These are phyloP conservation scores for Odontocolon sp. DNA, from an alignment of 2,888 invertebrate genomes.

Conservation along the genomic window DNA sequence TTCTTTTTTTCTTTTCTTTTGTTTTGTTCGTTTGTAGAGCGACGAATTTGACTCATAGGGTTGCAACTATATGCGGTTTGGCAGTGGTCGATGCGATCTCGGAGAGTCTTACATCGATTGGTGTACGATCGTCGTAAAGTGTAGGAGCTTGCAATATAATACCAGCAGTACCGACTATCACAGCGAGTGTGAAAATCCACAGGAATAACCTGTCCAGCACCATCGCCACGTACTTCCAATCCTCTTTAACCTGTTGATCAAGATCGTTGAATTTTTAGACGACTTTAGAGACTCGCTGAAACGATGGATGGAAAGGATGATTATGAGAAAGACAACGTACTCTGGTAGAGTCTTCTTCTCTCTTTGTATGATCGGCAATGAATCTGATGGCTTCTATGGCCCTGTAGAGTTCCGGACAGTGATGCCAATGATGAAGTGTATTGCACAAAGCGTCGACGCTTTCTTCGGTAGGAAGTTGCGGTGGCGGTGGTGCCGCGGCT, in stretches of 20 bases:
- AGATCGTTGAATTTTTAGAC: no score
- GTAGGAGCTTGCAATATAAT: constrained; percentile 98
- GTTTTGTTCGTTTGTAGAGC: constrained; percentile 18
- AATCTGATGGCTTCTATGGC: constrained; percentile 96
- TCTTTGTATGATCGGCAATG: constrained; percentile 95
- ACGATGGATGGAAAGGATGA: not conserved
- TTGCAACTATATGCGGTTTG: constrained; percentile 87
- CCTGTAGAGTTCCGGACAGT: constrained; percentile 95
- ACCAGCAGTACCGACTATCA: constrained; percentile 95
- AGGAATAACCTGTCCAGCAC: constrained; percentile 97
- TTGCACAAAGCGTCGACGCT: constrained; percentile 84
- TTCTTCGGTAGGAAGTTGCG: constrained; percentile 79
- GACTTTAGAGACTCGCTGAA: no score
- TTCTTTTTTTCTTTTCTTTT: not conserved
- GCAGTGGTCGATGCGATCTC: constrained; percentile 95
- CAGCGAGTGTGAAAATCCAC: constrained; percentile 98
- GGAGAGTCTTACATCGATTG: constrained; percentile 93
- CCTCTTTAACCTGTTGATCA: constrained; percentile 91
- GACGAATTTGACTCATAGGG: constrained; percentile 74
- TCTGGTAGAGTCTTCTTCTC: constrained; percentile 95
- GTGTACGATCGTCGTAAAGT: constrained; percentile 94
- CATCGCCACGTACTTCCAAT: constrained; percentile 99
- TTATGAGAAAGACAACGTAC: constrained; percentile 82
- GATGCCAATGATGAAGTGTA: constrained; percentile 90
- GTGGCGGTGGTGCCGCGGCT: constrained; percentile 82